Base-by-base conservation (phyloP, 1,140 invertebrate genomes). In the Dreissena rostriformis region DNA sequence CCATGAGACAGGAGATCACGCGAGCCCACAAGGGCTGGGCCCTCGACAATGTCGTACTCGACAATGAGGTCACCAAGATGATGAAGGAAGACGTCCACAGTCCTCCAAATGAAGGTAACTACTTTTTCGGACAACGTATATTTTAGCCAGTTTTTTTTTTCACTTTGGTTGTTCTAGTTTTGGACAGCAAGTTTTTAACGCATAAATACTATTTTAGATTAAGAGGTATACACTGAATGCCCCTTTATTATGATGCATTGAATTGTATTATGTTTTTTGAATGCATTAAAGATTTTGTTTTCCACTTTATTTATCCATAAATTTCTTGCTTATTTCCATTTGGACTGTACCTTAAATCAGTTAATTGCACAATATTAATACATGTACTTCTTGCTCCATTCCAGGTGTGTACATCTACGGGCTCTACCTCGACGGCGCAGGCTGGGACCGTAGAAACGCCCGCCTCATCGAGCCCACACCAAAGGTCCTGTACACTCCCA, bases 1-100 rank as follows among this genome's bases (percentile, higher is more conserved):
- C 93, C 75, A 94, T 93, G 92, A 90, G 92, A 89, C 93, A 94
- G 86, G 93, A 94, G 85, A 93, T 94, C 53, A 93, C 93, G 1
- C 85, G 93, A 71, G 90, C 91, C 22, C 93, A 94, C 86, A 93
- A 93, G 82, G 92, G 93, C 28, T 93, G 93, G 93, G 92, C 93
- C 51, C 86, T 94, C 17, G 93, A 94, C 88, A 85, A 83, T 78
- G 93, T 94, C 24, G 87, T 92, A 6, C 85, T 94, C 7, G 91
- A 90, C 61, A 94, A 93, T 90, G 93, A 93, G 2, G 91, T 94
- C 12, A 94, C 93, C 2, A 91, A 90, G 67, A 86, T 92, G 88
- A 91, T 92, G 91, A 93, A 92, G 75, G 93, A 94, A 77, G 93
- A 94, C 82, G 88, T 94, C n/a, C 90, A 87, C 39, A 80, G 82